Conservation (phyloP, 2,888 invertebrate genomes). For the Heliconius sara region DNA sequence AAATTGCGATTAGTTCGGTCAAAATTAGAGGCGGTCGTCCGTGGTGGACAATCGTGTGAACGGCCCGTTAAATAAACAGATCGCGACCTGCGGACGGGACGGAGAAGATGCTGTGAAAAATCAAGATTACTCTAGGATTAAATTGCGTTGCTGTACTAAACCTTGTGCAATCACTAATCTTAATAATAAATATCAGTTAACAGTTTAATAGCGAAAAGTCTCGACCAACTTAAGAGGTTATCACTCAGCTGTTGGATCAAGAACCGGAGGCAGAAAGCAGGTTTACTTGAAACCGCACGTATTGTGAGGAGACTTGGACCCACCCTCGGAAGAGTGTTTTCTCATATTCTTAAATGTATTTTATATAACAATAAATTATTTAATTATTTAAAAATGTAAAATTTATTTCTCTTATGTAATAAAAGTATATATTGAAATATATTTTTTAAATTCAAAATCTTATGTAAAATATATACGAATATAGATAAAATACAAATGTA, state of each 20-base stretch:
- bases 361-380: no score
- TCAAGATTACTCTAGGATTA: background rate
- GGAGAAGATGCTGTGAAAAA: background rate
- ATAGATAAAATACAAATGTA: background rate
- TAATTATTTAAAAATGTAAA: background rate
- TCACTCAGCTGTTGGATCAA: no score
- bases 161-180: background rate
- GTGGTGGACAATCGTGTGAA: conserved; percentile 80
- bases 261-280: no score
- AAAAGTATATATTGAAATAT: background rate
- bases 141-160: background rate
- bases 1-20: conserved; percentile 81
- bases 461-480: no score
- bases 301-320: no score
- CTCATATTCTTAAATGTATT: no score
- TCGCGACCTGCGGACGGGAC: conserved; percentile 21
- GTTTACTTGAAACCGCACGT: no score
- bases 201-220: no score
- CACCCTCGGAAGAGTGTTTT: no score
- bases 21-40: conserved; percentile 79
- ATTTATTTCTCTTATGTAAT: no score
- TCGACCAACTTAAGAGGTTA: no score
- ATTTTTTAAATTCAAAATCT: no score
- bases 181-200: background rate
- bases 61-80: conserved; percentile 73